Evolutionary conservation across 2,797 vertebrate species (phyloP), one percentile per base, ranked within the genome.

Genomic region (Pantherophis vulpinus): DNA sequence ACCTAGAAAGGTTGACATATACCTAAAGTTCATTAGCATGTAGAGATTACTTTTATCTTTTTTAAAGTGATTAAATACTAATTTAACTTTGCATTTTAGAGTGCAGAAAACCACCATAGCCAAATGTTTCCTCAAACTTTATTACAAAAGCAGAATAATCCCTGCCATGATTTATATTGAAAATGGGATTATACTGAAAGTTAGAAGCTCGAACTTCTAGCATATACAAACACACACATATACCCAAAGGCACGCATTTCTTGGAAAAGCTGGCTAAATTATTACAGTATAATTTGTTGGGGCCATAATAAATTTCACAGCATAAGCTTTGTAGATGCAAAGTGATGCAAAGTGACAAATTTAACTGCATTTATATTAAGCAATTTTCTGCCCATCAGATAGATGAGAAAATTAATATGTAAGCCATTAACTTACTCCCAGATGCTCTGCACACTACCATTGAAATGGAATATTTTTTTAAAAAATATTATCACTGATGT

Each of bases 361-460:
- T 96, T 97, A 97, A 97, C 94, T 95, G 94, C 96, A 97, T 96
- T 97, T 96, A 96, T 96, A 96, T 96, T 97, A 97, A 96, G 86
- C 70, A 96, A 96, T 97, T 97, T 97, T 97, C 93, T 97, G 94
- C 93, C 96, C 90, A 97, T 97, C 95, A 96, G 90, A 97, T 32
- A 97, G 74, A 97, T 95, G 95, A 97, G 92, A 95, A 97, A 97
- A 97, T 97, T 97, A 97, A 97, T 95, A 97, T 96, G 94, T 95
- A 97, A 97, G 95, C 91, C 92, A 96, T 97, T 97, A 97, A 97
- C 79, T 94, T 96, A 95, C 86, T 96, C 60, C 93, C 94, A 96
- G 92, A 97, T 96, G 91, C 37, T 94, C 25, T 96, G 86, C 93
- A 79, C 92, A 94, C 60, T 94, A 91, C 94, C 95, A 95, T 10